These are phyloP conservation scores for Ichneumon xanthorius DNA, from an alignment of 2,888 invertebrate genomes.

Conservation along the genomic window DNA sequence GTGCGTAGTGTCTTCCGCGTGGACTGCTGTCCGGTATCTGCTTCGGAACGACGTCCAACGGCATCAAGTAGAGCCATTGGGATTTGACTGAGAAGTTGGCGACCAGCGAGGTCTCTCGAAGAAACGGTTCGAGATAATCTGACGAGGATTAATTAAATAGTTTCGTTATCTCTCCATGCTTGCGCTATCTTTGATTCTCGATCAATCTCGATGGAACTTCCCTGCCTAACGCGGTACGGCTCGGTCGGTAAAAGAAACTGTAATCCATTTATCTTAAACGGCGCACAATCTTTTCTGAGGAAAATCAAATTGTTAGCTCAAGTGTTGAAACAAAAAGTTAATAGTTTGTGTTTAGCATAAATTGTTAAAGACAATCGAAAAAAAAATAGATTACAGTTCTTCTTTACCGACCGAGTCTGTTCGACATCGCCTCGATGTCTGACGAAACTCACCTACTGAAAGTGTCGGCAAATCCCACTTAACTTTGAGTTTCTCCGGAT, in stretches of 20 bases:
- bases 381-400: too few species aligned
- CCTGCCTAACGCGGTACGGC: too few species aligned
- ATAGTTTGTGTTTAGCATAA: too few species aligned
- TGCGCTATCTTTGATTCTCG: too few species aligned
- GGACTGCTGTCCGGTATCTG: conserved; percentile 86
- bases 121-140: conserved; percentile 93
- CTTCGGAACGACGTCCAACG: conserved; percentile 91
- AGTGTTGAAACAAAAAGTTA: too few species aligned
- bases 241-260: too few species aligned
- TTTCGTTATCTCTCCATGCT: not conserved
- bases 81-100: conserved; percentile 94
- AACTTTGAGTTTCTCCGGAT: conserved; percentile 90
- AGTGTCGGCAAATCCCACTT: conserved; percentile 90
- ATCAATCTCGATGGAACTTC: not conserved
- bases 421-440: too few species aligned
- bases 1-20: conserved; percentile 87
- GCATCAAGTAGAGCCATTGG: conserved; percentile 94
- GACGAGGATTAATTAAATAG: conserved; percentile 74
- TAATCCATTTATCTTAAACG: too few species aligned
- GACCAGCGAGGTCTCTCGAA: conserved; percentile 89
- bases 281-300: too few species aligned
- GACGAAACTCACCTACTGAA: conserved; percentile 86
- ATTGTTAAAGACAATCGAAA: too few species aligned
- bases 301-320: too few species aligned
- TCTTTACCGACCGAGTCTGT: too few species aligned